Conservation (phyloP, 2,797 vertebrate species). For the Cirrhinus mrigala region DNA sequence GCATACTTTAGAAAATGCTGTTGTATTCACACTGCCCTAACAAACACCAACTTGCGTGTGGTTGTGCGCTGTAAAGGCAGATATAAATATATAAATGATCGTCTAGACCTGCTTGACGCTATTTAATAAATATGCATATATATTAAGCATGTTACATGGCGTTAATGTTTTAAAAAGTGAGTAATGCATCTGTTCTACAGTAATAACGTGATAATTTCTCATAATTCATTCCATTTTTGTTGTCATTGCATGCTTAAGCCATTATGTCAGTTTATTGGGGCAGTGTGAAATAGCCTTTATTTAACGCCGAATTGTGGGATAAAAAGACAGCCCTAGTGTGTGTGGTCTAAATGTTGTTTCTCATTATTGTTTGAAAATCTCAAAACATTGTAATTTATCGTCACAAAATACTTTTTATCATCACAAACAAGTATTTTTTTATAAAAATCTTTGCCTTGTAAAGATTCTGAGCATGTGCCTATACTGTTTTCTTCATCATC, state of each 20-base stretch:
- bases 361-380: background rate
- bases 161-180: constrained; percentile 16
- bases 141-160: constrained; percentile 1
- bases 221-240: background rate
- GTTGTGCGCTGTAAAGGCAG: constrained; percentile 9
- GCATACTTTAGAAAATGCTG: constrained; percentile 12
- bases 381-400: constrained; percentile 1
- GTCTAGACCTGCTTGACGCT: constrained; percentile 4
- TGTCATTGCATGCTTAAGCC: background rate
- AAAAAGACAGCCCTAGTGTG: background rate
- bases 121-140: constrained; percentile 16
- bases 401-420: background rate
- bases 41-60: background rate
- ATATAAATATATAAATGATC: background rate
- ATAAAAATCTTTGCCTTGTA: background rate
- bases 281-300: background rate
- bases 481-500: constrained; percentile 8
- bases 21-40: background rate
- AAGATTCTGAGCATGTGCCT: background rate
- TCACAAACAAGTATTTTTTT: background rate
- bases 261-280: background rate
- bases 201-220: background rate
- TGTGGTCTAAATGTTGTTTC: background rate
- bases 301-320: background rate
- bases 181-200: constrained; percentile 10